Conservation (phyloP, 2,113 vertebrate species). For the Bostrychus sinensis region DNA sequence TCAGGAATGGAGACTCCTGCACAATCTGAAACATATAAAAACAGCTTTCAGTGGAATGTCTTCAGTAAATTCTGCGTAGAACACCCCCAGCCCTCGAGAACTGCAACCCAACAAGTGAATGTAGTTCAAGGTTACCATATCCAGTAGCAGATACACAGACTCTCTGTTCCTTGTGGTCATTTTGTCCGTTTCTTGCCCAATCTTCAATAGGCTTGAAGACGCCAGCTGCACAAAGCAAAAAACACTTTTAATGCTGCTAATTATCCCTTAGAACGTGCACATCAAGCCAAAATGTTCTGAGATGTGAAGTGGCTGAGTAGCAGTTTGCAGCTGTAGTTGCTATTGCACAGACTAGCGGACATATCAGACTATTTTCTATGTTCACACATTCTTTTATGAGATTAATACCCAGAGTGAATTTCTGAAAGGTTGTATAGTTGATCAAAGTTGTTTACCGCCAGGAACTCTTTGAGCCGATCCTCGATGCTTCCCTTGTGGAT, state of each 20-base stretch:
- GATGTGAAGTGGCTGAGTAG: too few relatives aligned
- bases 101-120: too few relatives aligned
- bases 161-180: constrained; percentile 97
- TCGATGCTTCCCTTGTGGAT: constrained; percentile 99
- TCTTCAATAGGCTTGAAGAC: constrained; percentile 97
- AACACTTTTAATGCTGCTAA: too few relatives aligned
- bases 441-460: constrained; percentile 87
- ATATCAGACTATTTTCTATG: too few relatives aligned
- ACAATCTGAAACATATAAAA: constrained; percentile 86
- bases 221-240: constrained; percentile 83
- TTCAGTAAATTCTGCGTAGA: not conserved
- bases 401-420: too few relatives aligned
- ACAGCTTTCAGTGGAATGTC: not conserved
- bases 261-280: too few relatives aligned
- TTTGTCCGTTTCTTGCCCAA: constrained; percentile 98
- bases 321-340: too few relatives aligned
- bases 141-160: constrained; percentile 96
- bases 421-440: not conserved
- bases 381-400: too few relatives aligned
- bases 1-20: constrained; percentile 98
- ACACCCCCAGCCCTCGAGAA: too few relatives aligned
- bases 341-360: too few relatives aligned
- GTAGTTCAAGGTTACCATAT: constrained; percentile 93
- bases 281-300: not conserved
- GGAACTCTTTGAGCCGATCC: constrained; percentile 97